Evolutionary conservation across 1,140 invertebrate genomes (phyloP).

Genomic region (Magallana angulata): DNA sequence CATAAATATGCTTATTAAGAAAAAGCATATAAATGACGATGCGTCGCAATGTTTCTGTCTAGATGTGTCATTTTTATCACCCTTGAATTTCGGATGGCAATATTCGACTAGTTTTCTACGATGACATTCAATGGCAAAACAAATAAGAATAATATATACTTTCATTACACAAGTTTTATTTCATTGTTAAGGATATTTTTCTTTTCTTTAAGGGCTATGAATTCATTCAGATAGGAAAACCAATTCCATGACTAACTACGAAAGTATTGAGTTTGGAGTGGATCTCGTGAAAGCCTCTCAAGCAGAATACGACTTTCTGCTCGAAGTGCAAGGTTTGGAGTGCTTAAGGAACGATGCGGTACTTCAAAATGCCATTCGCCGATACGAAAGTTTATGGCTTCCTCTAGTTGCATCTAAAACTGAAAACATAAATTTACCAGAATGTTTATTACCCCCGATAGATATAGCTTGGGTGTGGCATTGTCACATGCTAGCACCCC

Average conservation of each 20-base stretch:
- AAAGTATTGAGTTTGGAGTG: not conserved
- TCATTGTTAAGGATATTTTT: no score
- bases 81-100: no score
- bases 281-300: not conserved
- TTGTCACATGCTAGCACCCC: conserved; percentile 79
- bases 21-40: no score
- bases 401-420: not conserved
- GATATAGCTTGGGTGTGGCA: conserved; percentile 81
- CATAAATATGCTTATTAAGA: no score
- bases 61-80: no score
- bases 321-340: conserved; percentile 2
- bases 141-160: no score
- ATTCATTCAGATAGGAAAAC: not conserved
- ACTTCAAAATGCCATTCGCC: conserved; percentile 48
- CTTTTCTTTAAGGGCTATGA: no score
- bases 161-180: no score
- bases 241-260: not conserved
- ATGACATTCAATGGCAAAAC: no score
- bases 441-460: conserved; percentile 73
- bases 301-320: conserved; percentile 28
- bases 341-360: not conserved
- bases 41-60: no score
- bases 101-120: no score
- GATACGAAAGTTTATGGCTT: conserved; percentile 13
- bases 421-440: not conserved